Conservation (phyloP, 2,888 invertebrate species). For the Caenorhabditis sp. region DNA sequence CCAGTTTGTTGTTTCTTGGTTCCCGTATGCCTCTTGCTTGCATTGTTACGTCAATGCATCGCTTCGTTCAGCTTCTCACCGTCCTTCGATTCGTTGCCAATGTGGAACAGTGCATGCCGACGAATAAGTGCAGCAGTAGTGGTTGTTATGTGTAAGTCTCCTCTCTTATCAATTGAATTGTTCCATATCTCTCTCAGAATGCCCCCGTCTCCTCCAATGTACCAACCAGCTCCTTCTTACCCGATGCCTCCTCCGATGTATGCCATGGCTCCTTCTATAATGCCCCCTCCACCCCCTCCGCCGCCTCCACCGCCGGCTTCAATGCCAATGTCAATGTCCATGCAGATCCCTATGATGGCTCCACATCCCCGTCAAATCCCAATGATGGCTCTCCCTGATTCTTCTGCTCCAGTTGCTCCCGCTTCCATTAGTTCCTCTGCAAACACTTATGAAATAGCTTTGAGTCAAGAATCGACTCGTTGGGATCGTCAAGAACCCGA, state of each 20-base stretch:
- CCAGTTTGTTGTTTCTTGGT: neutral
- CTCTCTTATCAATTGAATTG: neutral
- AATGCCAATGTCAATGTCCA: neutral
- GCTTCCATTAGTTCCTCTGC: slow-evolving; percentile 12
- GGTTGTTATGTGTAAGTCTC: slow-evolving; percentile 39
- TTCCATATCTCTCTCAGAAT: slow-evolving; percentile 5
- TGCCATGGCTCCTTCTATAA: neutral
- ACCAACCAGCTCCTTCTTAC: slow-evolving; percentile 18
- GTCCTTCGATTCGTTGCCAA: neutral
- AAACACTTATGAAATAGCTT: neutral
- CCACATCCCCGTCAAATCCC: slow-evolving; percentile 2
- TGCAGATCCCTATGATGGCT: neutral
- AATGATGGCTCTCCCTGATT: slow-evolving; percentile 21
- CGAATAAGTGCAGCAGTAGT: slow-evolving; percentile 21
- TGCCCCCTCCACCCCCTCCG: slow-evolving; percentile 16
- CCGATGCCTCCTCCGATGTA: slow-evolving; percentile 31
- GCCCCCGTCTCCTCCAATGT: slow-evolving; percentile 39
- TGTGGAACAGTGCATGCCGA: slow-evolving; percentile 21
- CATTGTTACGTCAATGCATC: slow-evolving; percentile 4
- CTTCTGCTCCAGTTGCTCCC: slow-evolving; percentile 10
- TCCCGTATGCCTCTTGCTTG: neutral
- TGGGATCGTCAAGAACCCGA: slow-evolving; percentile 50
- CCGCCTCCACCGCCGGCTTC: slow-evolving; percentile 23
- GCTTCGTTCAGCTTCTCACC: neutral
- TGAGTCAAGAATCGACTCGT: neutral